Percentiles rank a stretch among this genome's conserved stretches.
These are phyloP conservation scores for Percopsis omiscomaycus DNA, from an alignment of 2,797 vertebrate genomes.

Conservation along the genomic window DNA sequence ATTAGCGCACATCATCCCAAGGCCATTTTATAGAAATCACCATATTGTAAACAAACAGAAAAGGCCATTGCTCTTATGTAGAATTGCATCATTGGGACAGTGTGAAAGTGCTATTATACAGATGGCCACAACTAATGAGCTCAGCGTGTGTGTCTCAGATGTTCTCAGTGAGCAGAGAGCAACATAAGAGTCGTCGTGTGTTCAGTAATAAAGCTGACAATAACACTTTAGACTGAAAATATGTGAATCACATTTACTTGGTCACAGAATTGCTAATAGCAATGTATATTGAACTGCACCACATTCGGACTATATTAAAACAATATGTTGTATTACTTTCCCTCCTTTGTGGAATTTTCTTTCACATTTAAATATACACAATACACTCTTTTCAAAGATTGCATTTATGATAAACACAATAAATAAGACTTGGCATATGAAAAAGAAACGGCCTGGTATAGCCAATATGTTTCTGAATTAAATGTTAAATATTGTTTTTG, in stretches of 20 bases:
- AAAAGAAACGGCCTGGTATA: slow-evolving; percentile 70
- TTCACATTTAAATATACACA: slow-evolving; percentile 67
- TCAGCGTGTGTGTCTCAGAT: slow-evolving; percentile 72
- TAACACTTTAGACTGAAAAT: slow-evolving; percentile 52
- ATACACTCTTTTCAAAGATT: slow-evolving; percentile 60
- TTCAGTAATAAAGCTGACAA: slow-evolving; percentile 69
- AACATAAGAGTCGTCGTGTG: slow-evolving; percentile 63
- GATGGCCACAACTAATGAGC: slow-evolving; percentile 81
- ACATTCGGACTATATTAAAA: slow-evolving; percentile 44
- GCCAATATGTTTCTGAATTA: slow-evolving; percentile 75
- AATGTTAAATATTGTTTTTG: slow-evolving; percentile 78
- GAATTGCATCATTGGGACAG: slow-evolving; percentile 68
- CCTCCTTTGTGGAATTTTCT: slow-evolving; percentile 34
- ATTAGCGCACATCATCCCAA: slow-evolving; percentile 40
- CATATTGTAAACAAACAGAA: slow-evolving; percentile 58
- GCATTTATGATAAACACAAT: slow-evolving; percentile 72
- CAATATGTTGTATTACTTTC: slow-evolving; percentile 35
- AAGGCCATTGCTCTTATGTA: slow-evolving; percentile 66
- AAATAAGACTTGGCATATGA: slow-evolving; percentile 62
- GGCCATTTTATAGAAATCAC: slow-evolving; percentile 43
- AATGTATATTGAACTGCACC: slow-evolving; percentile 50
- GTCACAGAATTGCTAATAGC: slow-evolving; percentile 55
- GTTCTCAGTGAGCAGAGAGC: slow-evolving; percentile 64
- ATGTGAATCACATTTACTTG: slow-evolving; percentile 66
- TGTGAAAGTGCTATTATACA: slow-evolving; percentile 73